Conservation (phyloP, 1,140 invertebrate genomes). For the Rhizoglyphus robini region DNA sequence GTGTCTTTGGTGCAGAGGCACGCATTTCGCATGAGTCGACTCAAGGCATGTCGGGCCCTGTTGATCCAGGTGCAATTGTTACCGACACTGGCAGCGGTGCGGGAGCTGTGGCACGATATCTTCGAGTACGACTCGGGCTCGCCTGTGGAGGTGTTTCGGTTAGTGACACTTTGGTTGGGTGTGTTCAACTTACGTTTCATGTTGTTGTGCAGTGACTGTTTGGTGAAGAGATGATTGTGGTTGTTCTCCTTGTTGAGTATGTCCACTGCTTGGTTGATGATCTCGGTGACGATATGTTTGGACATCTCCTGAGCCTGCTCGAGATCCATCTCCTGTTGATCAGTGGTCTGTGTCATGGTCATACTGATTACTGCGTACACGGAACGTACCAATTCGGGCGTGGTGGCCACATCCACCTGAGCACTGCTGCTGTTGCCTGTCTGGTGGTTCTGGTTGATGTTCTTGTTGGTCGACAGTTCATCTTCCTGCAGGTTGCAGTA, state of each 20-base stretch:
- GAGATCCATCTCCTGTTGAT: neutral
- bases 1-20: slow-evolving; percentile 1
- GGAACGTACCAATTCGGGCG: slow-evolving; percentile 11
- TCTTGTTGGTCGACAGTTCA: neutral
- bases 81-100: neutral
- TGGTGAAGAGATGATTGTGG: neutral
- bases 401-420: slow-evolving; percentile 2
- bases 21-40: slow-evolving; percentile 1
- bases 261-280: slow-evolving; percentile 10
- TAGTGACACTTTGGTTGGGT: neutral
- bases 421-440: neutral
- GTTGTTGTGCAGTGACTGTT: neutral
- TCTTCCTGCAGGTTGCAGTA: neutral
- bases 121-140: slow-evolving; percentile 5
- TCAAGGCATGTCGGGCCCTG: neutral
- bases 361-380: neutral
- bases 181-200: neutral
- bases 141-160: neutral
- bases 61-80: slow-evolving; percentile 3
- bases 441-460: neutral
- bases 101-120: neutral
- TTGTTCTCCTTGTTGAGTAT: neutral
- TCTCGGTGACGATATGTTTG: slow-evolving; percentile 6
- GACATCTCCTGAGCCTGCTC: slow-evolving; percentile 12
- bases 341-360: neutral